Evolutionary conservation across 2,888 invertebrate species (phyloP), one percentile per base, ranked within the genome.

Genomic region (Amphipyra tragopoginis): DNA sequence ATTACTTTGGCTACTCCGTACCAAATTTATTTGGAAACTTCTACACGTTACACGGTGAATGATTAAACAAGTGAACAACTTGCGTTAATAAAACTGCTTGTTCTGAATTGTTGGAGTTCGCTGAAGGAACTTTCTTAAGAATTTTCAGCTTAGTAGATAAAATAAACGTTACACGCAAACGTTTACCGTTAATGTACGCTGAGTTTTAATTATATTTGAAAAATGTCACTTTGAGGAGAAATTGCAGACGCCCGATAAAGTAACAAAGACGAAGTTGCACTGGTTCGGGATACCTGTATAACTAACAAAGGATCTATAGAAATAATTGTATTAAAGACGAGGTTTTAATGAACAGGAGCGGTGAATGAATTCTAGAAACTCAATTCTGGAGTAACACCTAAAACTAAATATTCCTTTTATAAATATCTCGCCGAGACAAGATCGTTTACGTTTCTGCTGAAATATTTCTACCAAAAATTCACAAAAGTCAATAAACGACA

Each of bases 21-120:
- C 77, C 58, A 72, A 85, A 86, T 87, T 86, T 87, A 86, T 87
- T 84, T 82, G 72, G 75, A 81, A 87, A 88, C 79, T 86, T 86
- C 73, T 77, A 68, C 79, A 82, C 77, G 83, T 83, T 82, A 82
- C 82, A 77, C 74, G 63, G 70, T 77, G 79, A 84, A 86, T 87
- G 85, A 88, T 86, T 87, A 84, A 86, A 85, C 81, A 83, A 81
- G 75, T 66, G 74, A 84, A 83, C 76, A 84, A 82, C 66, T 83
- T 80, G 66, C 76, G 81, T 84, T 84, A 82, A 81, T 86, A 85
- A 85, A 86, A 86, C 83, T 84, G 78, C 82, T 79, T 75, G 82
- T 78, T 79, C 74, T 75, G 76, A 81, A 84, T 84, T 86, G 82
- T 86, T 77, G 49, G 64, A 74, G 76, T 75, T 81, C 57, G 59